These are phyloP conservation scores for Salarias fasciatus DNA, from an alignment of 2,797 vertebrate species.

Conservation along the genomic window DNA sequence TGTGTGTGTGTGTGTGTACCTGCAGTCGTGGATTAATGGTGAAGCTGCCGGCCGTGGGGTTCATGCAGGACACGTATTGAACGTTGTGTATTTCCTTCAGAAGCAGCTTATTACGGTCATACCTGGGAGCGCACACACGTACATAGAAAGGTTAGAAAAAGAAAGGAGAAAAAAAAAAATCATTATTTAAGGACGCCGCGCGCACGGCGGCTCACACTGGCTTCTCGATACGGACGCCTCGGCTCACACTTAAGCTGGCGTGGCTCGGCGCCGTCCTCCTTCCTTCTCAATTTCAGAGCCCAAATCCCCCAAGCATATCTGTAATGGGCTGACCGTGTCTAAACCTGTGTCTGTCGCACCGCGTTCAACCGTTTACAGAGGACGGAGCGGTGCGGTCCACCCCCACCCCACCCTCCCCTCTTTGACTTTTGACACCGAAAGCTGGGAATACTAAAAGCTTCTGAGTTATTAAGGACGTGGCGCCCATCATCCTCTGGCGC, in stretches of 20 bases:
- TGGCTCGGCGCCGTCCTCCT: slow-evolving; percentile 53
- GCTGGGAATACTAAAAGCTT: slow-evolving; percentile 15
- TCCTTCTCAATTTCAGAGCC: slow-evolving; percentile 76
- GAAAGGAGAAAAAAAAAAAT: no score
- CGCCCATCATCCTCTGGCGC: slow-evolving; percentile 26
- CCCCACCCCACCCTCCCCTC: slow-evolving; percentile 26
- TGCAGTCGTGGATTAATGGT: slow-evolving; percentile 96
- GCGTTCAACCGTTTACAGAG: slow-evolving; percentile 62
- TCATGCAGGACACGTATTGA: slow-evolving; percentile 97
- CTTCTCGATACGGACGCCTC: slow-evolving; percentile 45
- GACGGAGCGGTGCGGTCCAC: slow-evolving; percentile 10
- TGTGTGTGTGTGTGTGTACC: slow-evolving; percentile 75
- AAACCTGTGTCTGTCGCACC: slow-evolving; percentile 63
- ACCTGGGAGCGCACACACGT: slow-evolving; percentile 82
- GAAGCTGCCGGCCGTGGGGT: slow-evolving; percentile 94
- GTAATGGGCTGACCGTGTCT: slow-evolving; percentile 70
- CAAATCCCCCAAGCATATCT: slow-evolving; percentile 65
- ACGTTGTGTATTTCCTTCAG: slow-evolving; percentile 93
- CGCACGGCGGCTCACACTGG: slow-evolving; percentile 7
- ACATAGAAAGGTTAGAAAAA: slow-evolving; percentile 15
- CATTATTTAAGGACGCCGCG: slow-evolving; percentile 40
- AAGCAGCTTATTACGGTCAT: slow-evolving; percentile 91
- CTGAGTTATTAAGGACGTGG: slow-evolving; percentile 37
- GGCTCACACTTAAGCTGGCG: slow-evolving; percentile 60
- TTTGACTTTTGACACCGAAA: slow-evolving; percentile 48